phyloP scores from a whole-genome alignment of 1,140 invertebrate genomes.

The Caenorhabditis briggsae region DNA sequence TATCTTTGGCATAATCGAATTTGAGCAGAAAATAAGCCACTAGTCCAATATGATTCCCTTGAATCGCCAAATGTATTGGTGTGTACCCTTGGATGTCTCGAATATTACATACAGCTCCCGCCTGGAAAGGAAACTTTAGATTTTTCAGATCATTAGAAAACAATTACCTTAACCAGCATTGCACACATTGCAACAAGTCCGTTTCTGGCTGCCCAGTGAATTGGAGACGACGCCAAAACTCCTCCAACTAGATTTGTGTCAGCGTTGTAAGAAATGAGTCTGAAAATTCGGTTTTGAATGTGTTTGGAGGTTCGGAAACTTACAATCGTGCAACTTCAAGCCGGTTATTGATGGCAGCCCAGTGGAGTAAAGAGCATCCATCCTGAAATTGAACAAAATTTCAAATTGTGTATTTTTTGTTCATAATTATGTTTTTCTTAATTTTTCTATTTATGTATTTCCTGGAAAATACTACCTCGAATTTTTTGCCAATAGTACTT shows the following conservation, averaged over 20 bases:
- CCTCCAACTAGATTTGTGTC: conserved; percentile 92
- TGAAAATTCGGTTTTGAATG: conserved; percentile 73
- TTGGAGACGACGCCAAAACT: conserved; percentile 90
- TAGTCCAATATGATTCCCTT: conserved; percentile 36
- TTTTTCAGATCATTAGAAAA: too few relatives aligned
- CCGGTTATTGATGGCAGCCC: conserved; percentile 96
- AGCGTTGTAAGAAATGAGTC: conserved; percentile 86
- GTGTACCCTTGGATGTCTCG: conserved; percentile 61
- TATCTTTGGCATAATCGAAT: conserved; percentile 60
- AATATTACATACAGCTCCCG: conserved; percentile 38
- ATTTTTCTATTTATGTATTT: too few relatives aligned
- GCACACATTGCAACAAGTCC: conserved; percentile 42
- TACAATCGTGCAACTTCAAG: conserved; percentile 52
- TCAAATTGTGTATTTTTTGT: too few relatives aligned
- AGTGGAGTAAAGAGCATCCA: conserved; percentile 86
- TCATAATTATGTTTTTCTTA: too few relatives aligned
- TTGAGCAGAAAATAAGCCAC: conserved; percentile 62
- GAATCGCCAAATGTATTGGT: conserved; percentile 62
- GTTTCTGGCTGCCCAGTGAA: conserved; percentile 93
- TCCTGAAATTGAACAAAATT: conserved; percentile 71
- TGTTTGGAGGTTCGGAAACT: background rate
- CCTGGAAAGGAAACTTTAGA: too few relatives aligned
- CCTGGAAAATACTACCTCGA: too few relatives aligned
- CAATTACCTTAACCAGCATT: conserved; percentile 32
- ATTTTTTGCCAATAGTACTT: too few relatives aligned